Evolutionary conservation across 2,888 invertebrate species (phyloP).

Genomic region (Drosophila affinis): DNA sequence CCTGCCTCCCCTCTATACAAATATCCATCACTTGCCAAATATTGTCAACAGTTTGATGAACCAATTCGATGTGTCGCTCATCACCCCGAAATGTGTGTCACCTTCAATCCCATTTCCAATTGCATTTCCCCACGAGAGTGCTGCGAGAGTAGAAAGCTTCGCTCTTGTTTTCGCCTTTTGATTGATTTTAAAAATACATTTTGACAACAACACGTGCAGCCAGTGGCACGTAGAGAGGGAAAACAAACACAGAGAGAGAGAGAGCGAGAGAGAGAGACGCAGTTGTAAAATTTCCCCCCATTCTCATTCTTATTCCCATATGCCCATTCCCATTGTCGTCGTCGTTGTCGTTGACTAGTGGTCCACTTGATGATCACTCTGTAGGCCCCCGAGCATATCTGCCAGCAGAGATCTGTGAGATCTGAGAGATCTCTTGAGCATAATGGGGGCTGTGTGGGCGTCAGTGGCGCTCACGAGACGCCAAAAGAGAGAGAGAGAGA

Average conservation of each 20-base stretch:
- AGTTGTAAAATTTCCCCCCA: conserved; percentile 10
- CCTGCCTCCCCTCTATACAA: not conserved
- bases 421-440: conserved; percentile 25
- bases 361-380: conserved; percentile 33
- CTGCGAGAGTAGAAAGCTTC: conserved; percentile 15
- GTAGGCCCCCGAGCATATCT: conserved; percentile 5
- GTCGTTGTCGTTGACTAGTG: conserved; percentile 8
- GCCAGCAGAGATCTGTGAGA: conserved; percentile 15
- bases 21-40: conserved; percentile 2
- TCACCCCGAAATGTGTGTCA: conserved; percentile 28
- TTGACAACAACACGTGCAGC: conserved; percentile 45
- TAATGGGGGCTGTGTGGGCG: conserved; percentile 29
- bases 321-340: conserved; percentile 6
- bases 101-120: conserved; percentile 36
- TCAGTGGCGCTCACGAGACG: conserved; percentile 29
- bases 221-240: conserved; percentile 21
- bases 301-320: conserved; percentile 11
- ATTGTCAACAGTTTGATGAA: conserved; percentile 43
- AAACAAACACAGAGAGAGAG: conserved; percentile 1
- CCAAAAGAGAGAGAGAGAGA: conserved; percentile 18
- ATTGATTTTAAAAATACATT: conserved; percentile 74
- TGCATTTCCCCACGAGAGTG: conserved; percentile 44
- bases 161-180: conserved; percentile 42
- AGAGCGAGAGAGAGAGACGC: conserved; percentile 3
- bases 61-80: conserved; percentile 49